A percentile compares a stretch with the other conserved stretches of the same genome.
These are phyloP conservation scores for Pteropus rufus DNA, from an alignment of 2,797 vertebrate species.

Conservation along the genomic window DNA sequence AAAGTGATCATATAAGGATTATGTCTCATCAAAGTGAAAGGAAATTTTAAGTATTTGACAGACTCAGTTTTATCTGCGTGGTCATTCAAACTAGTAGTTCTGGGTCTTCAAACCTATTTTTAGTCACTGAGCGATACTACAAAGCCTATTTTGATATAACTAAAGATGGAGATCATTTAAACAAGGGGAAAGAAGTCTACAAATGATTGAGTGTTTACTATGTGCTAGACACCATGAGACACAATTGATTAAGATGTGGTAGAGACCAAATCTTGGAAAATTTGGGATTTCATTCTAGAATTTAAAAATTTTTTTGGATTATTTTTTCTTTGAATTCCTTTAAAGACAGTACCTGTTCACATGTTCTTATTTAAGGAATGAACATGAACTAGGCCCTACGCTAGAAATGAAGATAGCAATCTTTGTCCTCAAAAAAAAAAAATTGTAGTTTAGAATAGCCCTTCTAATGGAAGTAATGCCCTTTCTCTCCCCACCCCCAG, in stretches of 20 bases:
- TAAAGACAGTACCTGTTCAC: neutral
- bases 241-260: neutral
- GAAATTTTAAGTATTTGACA: constrained; percentile 19
- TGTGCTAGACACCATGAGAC: neutral
- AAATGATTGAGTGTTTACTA: neutral
- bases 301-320: neutral
- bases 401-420: neutral
- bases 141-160: neutral
- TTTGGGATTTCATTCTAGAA: neutral
- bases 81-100: neutral
- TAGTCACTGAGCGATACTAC: neutral
- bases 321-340: constrained; percentile 15
- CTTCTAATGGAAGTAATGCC: neutral
- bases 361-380: constrained; percentile 12
- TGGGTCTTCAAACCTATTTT: neutral
- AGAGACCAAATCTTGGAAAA: neutral
- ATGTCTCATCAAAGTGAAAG: neutral
- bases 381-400: neutral
- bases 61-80: neutral
- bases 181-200: neutral
- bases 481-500: neutral
- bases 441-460: neutral
- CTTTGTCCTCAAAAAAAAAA: neutral
- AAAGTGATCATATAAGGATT: neutral
- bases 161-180: neutral